Evolutionary conservation across 2,797 vertebrate genomes (phyloP).

Genomic region (Sebastes trivittatus): DNA sequence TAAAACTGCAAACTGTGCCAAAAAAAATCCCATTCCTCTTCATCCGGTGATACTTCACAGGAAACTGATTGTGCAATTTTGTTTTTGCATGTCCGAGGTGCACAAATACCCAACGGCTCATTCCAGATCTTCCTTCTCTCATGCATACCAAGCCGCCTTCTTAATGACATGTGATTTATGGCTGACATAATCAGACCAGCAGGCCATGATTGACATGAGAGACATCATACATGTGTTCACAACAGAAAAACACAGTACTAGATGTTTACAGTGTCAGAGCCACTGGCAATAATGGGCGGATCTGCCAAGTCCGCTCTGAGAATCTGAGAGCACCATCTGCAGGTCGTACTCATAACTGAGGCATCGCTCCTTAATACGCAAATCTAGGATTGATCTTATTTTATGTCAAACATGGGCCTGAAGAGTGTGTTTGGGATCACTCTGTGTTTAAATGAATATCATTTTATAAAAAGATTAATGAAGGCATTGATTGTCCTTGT

Average conservation of each 20-base stretch:
- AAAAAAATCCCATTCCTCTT: neutral
- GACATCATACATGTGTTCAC: constrained; percentile 25
- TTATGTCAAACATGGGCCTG: neutral
- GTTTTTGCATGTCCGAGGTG: neutral
- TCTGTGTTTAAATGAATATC: neutral
- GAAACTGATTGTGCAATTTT: neutral
- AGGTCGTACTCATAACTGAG: constrained; percentile 21
- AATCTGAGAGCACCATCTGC: constrained; percentile 65
- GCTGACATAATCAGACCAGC: constrained; percentile 19
- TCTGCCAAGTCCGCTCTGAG: constrained; percentile 21
- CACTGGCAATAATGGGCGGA: constrained; percentile 32
- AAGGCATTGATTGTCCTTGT: neutral
- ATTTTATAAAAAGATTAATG: neutral
- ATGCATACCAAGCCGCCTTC: neutral
- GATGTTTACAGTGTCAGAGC: constrained; percentile 48
- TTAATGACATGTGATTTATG: constrained; percentile 18
- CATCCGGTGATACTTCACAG: neutral
- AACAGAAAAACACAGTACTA: constrained; percentile 41
- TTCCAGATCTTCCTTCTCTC: neutral
- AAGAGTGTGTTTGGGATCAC: neutral
- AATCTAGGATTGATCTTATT: neutral
- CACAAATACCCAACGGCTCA: neutral
- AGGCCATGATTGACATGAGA: neutral
- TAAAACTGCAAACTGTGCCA: neutral
- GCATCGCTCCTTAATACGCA: neutral